Evolutionary conservation across 2,888 invertebrate genomes (phyloP).

Genomic region (Cylloceria caligata): DNA sequence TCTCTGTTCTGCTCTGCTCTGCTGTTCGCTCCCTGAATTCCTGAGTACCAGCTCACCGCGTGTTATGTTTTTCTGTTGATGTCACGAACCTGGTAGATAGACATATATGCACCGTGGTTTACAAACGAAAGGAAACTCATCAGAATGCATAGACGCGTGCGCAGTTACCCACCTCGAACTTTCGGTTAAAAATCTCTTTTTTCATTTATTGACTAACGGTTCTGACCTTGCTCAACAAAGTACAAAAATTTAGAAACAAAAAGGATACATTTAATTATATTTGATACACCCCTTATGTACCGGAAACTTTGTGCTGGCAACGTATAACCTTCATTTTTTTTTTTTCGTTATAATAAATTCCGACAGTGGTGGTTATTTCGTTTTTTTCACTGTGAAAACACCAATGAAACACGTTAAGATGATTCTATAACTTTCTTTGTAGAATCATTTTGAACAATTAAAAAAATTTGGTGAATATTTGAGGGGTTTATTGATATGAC

Average conservation of each 20-base stretch:
- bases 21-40: constrained; percentile 68
- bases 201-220: not conserved
- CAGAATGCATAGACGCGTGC: constrained; percentile 22
- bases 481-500: no score
- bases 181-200: not conserved
- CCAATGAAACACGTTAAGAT: no score
- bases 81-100: constrained; percentile 65
- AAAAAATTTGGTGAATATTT: no score
- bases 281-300: no score
- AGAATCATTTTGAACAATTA: no score
- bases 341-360: no score
- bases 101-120: not conserved
- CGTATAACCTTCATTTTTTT: no score
- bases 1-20: constrained; percentile 19
- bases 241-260: not conserved
- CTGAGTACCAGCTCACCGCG: constrained; percentile 71
- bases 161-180: not conserved
- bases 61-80: constrained; percentile 68
- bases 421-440: no score
- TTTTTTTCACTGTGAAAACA: no score
- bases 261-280: no score
- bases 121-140: constrained; percentile 20
- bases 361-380: no score
- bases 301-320: no score
- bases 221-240: not conserved